Evolutionary conservation across 2,113 vertebrate species (phyloP).

Genomic region (Isurus oxyrinchus): DNA sequence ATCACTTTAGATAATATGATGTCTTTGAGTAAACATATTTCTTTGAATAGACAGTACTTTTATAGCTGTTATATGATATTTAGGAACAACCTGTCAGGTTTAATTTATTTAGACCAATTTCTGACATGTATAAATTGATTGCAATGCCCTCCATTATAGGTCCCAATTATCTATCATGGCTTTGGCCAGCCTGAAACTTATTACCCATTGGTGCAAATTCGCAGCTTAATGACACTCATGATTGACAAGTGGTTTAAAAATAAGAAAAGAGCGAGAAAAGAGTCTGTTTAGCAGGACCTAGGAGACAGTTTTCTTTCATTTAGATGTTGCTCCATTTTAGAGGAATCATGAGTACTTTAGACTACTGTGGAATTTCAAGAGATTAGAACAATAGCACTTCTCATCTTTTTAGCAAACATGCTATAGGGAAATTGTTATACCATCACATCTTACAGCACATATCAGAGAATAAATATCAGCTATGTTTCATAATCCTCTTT

Average conservation of each 20-base stretch:
- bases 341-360: neutral
- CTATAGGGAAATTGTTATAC: neutral
- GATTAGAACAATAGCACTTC: neutral
- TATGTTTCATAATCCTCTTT: neutral
- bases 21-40: neutral
- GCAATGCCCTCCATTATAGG: neutral
- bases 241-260: neutral
- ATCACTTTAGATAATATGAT: neutral
- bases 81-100: neutral
- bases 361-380: neutral
- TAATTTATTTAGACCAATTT: neutral
- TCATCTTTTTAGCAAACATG: neutral
- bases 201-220: neutral
- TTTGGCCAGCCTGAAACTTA: neutral
- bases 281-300: neutral
- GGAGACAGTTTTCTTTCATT: neutral
- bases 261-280: neutral
- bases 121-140: neutral
- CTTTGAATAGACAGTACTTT: neutral
- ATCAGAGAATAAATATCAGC: neutral
- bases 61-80: neutral
- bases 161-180: neutral
- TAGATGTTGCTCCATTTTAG: neutral
- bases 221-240: no score
- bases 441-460: neutral